These are phyloP conservation scores for pig (Sus scrofa) DNA, from an alignment of 2,113 vertebrate species.

Conservation along the genomic window DNA sequence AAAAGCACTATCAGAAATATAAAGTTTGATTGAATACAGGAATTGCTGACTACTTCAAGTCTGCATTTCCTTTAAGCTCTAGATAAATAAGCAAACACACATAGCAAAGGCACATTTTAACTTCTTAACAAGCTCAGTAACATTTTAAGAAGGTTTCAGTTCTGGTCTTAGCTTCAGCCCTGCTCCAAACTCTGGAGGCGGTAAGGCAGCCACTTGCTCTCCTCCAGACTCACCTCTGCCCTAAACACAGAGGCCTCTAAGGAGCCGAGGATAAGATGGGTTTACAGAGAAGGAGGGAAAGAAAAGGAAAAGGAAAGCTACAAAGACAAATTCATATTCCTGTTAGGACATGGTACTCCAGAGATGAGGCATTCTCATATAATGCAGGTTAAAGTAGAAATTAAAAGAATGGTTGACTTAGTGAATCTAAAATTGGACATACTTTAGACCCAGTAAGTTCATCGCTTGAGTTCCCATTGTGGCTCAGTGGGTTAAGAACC, in stretches of 20 bases:
- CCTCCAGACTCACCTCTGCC: background rate
- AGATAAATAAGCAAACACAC: background rate
- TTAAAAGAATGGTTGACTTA: background rate
- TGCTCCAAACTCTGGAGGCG: background rate
- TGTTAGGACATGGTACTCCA: background rate
- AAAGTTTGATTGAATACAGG: background rate
- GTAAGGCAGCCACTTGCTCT: background rate
- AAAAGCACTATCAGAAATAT: background rate
- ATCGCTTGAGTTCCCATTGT: background rate
- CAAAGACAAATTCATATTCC: background rate
- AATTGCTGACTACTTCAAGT: background rate
- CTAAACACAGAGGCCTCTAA: background rate
- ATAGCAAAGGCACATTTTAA: background rate
- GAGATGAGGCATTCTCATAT: background rate
- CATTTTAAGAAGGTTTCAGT: background rate
- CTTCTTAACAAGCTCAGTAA: background rate
- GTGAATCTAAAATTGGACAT: background rate
- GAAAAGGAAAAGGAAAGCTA: background rate
- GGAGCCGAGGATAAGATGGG: background rate
- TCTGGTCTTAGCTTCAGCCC: background rate
- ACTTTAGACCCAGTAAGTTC: background rate
- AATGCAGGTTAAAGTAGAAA: background rate
- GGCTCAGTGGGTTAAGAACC: too few relatives aligned
- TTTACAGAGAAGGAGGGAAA: background rate
- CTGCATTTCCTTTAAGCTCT: background rate